Evolutionary conservation across 2,888 invertebrate species (phyloP).

Genomic region (Lymantria monacha): DNA sequence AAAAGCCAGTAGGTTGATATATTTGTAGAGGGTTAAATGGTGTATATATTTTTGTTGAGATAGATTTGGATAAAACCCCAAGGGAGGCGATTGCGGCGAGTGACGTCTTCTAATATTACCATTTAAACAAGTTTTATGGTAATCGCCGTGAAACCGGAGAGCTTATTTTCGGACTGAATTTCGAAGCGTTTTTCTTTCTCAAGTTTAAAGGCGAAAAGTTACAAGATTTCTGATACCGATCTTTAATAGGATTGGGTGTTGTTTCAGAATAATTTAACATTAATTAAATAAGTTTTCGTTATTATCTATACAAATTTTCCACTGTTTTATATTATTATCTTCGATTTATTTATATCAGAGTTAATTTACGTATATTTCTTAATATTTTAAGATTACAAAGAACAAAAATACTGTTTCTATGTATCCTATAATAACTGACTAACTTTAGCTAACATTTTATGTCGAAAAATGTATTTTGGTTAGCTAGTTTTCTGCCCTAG

Average conservation of each 20-base stretch:
- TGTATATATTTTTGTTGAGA: constrained; percentile 35
- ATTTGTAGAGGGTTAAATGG: constrained; percentile 7
- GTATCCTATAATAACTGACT: too few relatives aligned
- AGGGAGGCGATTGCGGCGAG: constrained; percentile 61
- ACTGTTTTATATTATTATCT: constrained; percentile 41
- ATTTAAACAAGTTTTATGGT: constrained; percentile 83
- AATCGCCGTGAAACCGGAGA: constrained; percentile 65
- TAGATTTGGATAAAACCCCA: constrained; percentile 55
- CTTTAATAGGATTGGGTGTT: constrained; percentile 71
- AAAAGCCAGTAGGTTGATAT: constrained; percentile 25
- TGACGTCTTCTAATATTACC: constrained; percentile 81
- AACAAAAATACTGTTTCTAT: too few relatives aligned
- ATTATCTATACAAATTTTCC: constrained; percentile 37
- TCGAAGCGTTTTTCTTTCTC: constrained; percentile 68
- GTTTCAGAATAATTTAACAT: constrained; percentile 64
- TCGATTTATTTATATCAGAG: constrained; percentile 25
- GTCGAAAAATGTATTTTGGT: too few relatives aligned
- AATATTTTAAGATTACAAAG: too few relatives aligned
- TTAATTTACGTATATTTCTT: too few relatives aligned
- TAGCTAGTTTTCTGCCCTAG: too few relatives aligned
- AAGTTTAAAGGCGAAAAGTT: constrained; percentile 71
- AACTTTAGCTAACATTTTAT: too few relatives aligned
- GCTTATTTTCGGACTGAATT: constrained; percentile 74
- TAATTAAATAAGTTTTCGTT: constrained; percentile 62
- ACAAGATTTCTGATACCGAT: constrained; percentile 66